These are phyloP conservation scores for Polypedilum pembai DNA, from an alignment of 1,140 invertebrate species.

Conservation along the genomic window DNA sequence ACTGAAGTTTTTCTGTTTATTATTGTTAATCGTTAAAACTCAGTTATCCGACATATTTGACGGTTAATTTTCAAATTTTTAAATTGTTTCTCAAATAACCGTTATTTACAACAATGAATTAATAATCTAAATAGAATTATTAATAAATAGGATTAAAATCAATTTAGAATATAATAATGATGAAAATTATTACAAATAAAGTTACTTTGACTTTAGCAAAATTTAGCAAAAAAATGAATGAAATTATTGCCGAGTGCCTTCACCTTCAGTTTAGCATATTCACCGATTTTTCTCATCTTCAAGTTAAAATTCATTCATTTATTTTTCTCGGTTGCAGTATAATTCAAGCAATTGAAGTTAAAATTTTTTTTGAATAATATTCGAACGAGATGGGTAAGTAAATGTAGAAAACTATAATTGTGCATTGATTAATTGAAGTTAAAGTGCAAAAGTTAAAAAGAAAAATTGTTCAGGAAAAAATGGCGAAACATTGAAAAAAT, in stretches of 20 bases:
- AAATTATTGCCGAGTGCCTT: background rate
- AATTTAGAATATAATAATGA: too few species aligned
- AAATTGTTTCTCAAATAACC: too few species aligned
- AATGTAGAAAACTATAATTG: background rate
- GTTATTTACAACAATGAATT: too few species aligned
- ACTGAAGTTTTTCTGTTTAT: background rate
- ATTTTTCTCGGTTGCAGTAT: background rate
- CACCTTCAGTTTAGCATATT: slow-evolving; percentile 11
- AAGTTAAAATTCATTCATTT: slow-evolving; percentile 16
- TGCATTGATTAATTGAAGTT: background rate
- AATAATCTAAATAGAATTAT: too few species aligned
- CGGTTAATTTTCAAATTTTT: background rate
- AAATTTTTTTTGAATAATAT: background rate
- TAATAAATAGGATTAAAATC: too few species aligned
- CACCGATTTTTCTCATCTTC: slow-evolving; percentile 13
- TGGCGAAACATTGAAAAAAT: slow-evolving; percentile 25
- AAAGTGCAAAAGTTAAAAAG: background rate
- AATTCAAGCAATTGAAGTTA: background rate
- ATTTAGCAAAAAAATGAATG: background rate
- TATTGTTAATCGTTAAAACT: background rate
- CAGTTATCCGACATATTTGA: background rate
- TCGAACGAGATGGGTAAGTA: background rate
- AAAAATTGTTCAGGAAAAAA: background rate
- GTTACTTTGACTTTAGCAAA: background rate
- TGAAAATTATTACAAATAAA: background rate